phyloP scores from a whole-genome alignment of 1,140 invertebrate genomes.

The Meteorus sp. region DNA sequence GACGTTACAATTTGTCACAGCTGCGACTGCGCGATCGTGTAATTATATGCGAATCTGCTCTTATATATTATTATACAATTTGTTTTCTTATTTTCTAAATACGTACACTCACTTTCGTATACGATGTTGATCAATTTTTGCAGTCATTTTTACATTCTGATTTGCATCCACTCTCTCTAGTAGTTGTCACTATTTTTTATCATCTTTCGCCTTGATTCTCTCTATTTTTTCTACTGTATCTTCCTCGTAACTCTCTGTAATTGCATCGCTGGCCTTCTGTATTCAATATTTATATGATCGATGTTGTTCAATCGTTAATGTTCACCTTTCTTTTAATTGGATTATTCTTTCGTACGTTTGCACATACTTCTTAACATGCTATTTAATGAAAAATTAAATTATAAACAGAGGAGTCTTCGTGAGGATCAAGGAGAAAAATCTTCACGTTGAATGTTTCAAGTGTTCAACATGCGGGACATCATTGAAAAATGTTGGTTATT shows the following conservation, averaged over 20 bases:
- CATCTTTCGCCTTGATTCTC: too few relatives aligned
- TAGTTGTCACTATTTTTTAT: too few relatives aligned
- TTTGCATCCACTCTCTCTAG: too few relatives aligned
- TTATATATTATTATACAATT: neutral
- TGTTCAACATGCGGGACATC: constrained; percentile 93
- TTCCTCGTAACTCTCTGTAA: neutral
- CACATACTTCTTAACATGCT: too few relatives aligned
- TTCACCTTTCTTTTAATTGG: too few relatives aligned
- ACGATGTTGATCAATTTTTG: too few relatives aligned
- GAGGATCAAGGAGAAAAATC: constrained; percentile 92
- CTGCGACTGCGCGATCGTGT: constrained; percentile 77
- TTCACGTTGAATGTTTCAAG: constrained; percentile 97
- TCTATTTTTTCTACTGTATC: too few relatives aligned
- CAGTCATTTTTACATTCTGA: too few relatives aligned
- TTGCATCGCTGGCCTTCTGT: constrained; percentile 15
- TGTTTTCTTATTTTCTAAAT: too few relatives aligned
- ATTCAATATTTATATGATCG: neutral
- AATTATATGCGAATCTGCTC: constrained; percentile 56
- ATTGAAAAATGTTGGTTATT: constrained; percentile 94
- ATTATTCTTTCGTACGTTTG: too few relatives aligned
- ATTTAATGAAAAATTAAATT: constrained; percentile 2
- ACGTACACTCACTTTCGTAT: too few relatives aligned
- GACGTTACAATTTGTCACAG: too few relatives aligned
- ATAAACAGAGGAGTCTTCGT: constrained; percentile 87
- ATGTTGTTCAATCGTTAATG: constrained; percentile 5